A percentile compares a stretch with the other conserved stretches of the same genome.
phyloP scores from a whole-genome alignment of 2,113 vertebrate genomes.

The Crotophaga sulcirostris region DNA sequence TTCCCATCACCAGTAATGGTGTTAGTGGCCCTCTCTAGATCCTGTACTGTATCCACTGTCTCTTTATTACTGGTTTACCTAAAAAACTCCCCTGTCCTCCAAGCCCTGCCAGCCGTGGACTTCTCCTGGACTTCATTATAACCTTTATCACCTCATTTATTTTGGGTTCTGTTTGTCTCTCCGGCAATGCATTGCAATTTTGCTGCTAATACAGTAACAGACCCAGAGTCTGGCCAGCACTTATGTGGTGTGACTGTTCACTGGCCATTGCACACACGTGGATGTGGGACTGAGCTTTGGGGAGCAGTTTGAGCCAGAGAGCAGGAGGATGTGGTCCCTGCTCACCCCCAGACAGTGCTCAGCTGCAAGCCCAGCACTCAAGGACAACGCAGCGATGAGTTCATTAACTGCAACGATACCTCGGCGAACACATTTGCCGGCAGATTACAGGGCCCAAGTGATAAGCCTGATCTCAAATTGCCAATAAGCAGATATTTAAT shows the following conservation, averaged over 20 bases:
- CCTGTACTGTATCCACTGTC: neutral
- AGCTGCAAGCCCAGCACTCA: neutral
- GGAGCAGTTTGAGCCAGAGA: neutral
- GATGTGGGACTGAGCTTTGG: neutral
- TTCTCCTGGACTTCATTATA: neutral
- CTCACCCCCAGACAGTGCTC: neutral
- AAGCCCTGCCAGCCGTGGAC: neutral
- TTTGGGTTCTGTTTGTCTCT: neutral
- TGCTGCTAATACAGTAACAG: neutral
- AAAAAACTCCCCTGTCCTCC: neutral
- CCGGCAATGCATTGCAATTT: neutral
- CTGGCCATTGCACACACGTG: rapidly evolving
- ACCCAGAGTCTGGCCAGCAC: neutral
- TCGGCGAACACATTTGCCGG: neutral
- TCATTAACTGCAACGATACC: neutral
- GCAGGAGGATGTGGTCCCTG: neutral
- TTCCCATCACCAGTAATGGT: neutral
- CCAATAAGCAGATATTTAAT: constrained; percentile 42
- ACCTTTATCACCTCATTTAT: neutral
- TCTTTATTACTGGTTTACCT: neutral
- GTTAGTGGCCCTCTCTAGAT: rapidly evolving
- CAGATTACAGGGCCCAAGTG: neutral
- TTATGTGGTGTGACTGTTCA: rapidly evolving
- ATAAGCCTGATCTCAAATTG: constrained; percentile 8
- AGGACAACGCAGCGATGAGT: neutral